Evolutionary conservation across 1,140 invertebrate species (phyloP), one percentile per base, ranked within the genome.

Genomic region (Leptinotarsa texana): DNA sequence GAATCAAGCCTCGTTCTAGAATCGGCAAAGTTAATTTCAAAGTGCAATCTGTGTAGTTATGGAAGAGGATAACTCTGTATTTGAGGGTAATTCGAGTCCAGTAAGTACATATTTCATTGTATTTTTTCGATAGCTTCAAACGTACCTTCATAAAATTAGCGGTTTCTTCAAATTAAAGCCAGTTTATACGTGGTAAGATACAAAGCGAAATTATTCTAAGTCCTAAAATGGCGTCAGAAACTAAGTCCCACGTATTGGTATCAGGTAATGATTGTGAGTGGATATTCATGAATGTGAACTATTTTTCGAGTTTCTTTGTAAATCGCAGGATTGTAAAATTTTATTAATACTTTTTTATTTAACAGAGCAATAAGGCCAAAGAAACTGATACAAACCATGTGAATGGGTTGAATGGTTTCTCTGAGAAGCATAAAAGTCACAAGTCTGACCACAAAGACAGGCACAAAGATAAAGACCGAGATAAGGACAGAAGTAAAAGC

Each of bases 221-320:
- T 93, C 91, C 91, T 89, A 93, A 93, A 91, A 93, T 93, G 92
- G 92, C 92, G 92, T 91, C 92, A 90, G 88, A 88, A 88, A 88
- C 88, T 89, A 90, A 91, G 89, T 91, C 88, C 89, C 83, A 85
- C 84, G 82, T 84, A 79, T 76, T 65, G 72, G 18, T 48, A 22
- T 57, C 17, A 42, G 66, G 21, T 66, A 42, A n/a, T 18, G 42
- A 68, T 24, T 33, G 66, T 68, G 33, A 18, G 6, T 68, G 42
- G 17, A 42, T 15, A 6, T 57, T 51, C 13, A 49, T 8, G 18
- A 22, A 27, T 27, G 63, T n/a, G 63, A 47, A n/a, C 11, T 72
- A 65, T 75, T 74, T 73, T 75, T 78, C 13, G 11, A 17, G 61
- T 57, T 62, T 78, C 76, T 73, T 69, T 51, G 61, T 63, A 70